These are phyloP conservation scores for Parus major DNA, from an alignment of 2,113 vertebrate genomes.

Conservation along the genomic window DNA sequence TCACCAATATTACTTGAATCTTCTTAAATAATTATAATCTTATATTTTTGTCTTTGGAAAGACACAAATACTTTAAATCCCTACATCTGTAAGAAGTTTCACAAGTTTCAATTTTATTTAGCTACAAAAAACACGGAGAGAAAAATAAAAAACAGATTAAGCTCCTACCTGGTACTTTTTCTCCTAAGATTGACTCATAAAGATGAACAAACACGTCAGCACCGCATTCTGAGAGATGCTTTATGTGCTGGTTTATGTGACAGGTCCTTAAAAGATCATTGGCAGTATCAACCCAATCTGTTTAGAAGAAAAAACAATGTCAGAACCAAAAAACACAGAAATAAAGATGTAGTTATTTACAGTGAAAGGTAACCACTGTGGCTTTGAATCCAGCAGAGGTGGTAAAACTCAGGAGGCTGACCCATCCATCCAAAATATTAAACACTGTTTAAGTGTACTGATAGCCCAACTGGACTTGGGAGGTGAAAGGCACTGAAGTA, in stretches of 20 bases:
- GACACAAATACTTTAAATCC: background rate
- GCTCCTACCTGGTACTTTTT: slow-evolving; percentile 91
- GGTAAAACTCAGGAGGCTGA: background rate
- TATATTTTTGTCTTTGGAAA: background rate
- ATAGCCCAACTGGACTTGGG: background rate
- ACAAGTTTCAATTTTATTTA: background rate
- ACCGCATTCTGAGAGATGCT: slow-evolving; percentile 84
- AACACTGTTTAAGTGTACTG: background rate
- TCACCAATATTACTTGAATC: background rate
- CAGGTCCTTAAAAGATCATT: slow-evolving; percentile 89
- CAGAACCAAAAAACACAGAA: background rate
- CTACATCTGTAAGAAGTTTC: background rate
- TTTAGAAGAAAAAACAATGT: background rate
- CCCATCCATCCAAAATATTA: background rate
- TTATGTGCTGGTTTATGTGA: slow-evolving; percentile 79
- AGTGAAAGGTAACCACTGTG: background rate
- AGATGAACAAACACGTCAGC: slow-evolving; percentile 85
- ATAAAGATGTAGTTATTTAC: background rate
- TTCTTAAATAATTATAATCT: background rate
- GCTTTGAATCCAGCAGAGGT: background rate
- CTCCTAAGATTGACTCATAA: slow-evolving; percentile 89
- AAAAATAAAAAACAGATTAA: background rate
- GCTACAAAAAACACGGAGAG: background rate
- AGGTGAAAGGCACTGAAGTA: background rate
- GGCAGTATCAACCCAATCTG: slow-evolving; percentile 90